Conservation (phyloP, 1,140 invertebrate genomes). For the Eumaeus atala region DNA sequence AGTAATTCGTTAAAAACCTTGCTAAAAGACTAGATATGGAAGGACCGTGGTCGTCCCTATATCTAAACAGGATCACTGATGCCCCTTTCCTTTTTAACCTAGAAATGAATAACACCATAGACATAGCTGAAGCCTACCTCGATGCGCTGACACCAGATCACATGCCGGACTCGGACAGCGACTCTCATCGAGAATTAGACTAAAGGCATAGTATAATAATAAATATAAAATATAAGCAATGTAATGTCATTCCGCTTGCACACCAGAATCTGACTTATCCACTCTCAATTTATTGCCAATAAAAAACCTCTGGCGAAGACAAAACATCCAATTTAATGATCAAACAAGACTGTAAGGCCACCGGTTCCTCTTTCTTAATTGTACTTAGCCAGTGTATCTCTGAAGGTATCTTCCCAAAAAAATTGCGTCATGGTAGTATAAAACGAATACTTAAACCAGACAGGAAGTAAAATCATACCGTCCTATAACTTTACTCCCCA, state of each 20-base stretch:
- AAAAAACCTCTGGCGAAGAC: background rate
- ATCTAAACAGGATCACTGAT: no score
- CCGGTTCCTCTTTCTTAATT: background rate
- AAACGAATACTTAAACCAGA: background rate
- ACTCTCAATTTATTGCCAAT: no score
- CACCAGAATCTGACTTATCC: background rate
- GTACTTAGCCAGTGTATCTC: background rate
- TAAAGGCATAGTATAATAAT: no score
- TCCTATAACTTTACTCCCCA: background rate
- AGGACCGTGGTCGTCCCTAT: background rate
- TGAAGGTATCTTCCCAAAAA: background rate
- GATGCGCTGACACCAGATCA: background rate
- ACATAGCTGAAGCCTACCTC: background rate
- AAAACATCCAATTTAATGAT: background rate
- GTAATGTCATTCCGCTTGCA: no score
- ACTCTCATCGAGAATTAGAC: background rate
- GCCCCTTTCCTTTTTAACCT: background rate
- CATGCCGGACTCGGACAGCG: background rate
- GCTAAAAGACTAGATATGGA: constrained; percentile 7
- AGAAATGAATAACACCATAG: no score
- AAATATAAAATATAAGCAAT: no score
- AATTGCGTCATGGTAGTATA: no score
- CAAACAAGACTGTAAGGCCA: background rate
- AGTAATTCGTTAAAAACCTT: background rate
- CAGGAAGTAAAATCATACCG: background rate